Percentiles rank a stretch among this genome's conserved stretches.
Evolutionary conservation across 2,888 invertebrate genomes (phyloP).

Genomic region (Crepidodera aurea): DNA sequence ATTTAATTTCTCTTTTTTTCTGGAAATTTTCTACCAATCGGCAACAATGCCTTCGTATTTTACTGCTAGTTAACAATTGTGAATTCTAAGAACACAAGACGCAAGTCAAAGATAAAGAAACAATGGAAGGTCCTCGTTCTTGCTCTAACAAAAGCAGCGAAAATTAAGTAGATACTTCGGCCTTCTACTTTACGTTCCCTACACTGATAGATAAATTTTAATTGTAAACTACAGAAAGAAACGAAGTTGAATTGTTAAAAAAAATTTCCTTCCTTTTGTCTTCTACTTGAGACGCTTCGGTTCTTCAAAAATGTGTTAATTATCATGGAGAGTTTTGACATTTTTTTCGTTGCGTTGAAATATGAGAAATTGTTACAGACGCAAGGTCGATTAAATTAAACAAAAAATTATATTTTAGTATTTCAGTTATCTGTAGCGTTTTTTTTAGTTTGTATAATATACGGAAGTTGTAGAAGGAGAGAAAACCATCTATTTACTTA

Average conservation of each 20-base stretch:
- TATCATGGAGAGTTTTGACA: too few relatives aligned
- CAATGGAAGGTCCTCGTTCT: conserved; percentile 1
- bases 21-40: conserved; percentile 1
- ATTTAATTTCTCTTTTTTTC: too few relatives aligned
- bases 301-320: too few relatives aligned
- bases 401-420: too few relatives aligned
- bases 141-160: conserved; percentile 1
- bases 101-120: conserved; percentile 12
- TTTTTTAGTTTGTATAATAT: too few relatives aligned
- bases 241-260: not conserved
- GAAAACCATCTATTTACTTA: too few relatives aligned
- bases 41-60: not conserved
- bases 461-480: too few relatives aligned
- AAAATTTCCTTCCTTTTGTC: not conserved
- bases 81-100: conserved; percentile 3
- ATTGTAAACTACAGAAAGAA: conserved; percentile 3
- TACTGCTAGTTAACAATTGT: conserved; percentile 12
- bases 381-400: too few relatives aligned
- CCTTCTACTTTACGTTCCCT: conserved; percentile 1
- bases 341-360: too few relatives aligned
- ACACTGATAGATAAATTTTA: conserved; percentile 4
- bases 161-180: conserved; percentile 10
- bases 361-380: too few relatives aligned
- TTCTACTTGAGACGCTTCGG: too few relatives aligned
- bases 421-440: too few relatives aligned